These are phyloP conservation scores for Myrmecobius fasciatus DNA, from an alignment of 2,113 vertebrate genomes.

Conservation along the genomic window DNA sequence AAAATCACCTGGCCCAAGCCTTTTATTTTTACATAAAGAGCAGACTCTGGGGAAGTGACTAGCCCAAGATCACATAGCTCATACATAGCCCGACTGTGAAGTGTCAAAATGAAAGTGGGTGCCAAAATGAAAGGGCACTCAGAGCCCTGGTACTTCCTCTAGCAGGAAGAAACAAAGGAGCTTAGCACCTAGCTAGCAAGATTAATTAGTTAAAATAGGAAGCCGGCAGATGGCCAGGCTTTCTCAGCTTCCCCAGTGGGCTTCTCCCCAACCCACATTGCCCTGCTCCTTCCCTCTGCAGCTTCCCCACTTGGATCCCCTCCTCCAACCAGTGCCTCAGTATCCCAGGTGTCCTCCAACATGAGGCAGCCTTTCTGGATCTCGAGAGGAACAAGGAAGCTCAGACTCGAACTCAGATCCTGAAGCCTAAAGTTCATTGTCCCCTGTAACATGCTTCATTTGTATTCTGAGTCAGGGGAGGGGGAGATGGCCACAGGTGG, in stretches of 20 bases:
- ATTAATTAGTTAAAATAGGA: neutral
- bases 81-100: neutral
- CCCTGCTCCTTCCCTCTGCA: neutral
- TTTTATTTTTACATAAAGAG: neutral
- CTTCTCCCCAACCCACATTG: neutral
- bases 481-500: accelerated
- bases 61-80: neutral
- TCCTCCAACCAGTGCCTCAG: neutral
- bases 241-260: neutral
- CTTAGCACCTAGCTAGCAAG: neutral
- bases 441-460: neutral
- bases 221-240: neutral
- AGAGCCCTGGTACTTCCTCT: neutral
- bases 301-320: neutral
- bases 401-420: neutral
- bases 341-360: neutral
- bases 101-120: no score
- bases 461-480: neutral
- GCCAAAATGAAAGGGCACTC: neutral
- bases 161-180: neutral
- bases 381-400: no score
- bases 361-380: no score
- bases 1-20: neutral
- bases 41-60: neutral
- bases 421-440: neutral